Evolutionary conservation across 2,113 vertebrate genomes (phyloP), one percentile per base, ranked within the genome.

Genomic region (Embiotoca jacksoni): DNA sequence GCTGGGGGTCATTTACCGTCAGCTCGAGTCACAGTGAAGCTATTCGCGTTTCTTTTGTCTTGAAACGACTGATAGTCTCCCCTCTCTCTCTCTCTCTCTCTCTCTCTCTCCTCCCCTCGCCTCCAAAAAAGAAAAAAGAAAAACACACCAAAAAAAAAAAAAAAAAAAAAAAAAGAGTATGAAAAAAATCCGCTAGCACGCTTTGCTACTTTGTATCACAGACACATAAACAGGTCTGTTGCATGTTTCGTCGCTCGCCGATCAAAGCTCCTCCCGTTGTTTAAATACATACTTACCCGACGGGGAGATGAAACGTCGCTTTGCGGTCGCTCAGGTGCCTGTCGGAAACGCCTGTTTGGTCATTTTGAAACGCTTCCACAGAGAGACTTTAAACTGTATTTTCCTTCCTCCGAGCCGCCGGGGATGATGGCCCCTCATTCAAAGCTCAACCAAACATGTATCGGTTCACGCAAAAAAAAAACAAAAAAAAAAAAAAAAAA

Each of bases 161-260:
- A 63, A 52, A 63, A 4, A 11, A 55, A 31, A 54, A 39, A 30
- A 79, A 62, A 53, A 55, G 77, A 79, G 72, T 68, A 33, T 7
- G 66, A 86, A 78, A 81, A 23, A 88, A 90, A 87, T 73, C 78
- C 86, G 91, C 92, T 93, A 93, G 90, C 91, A 90, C 78, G 78
- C 90, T 88, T 7, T 81, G 93, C 92, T 94, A 94, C 91, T 95
- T 92, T 91, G 89, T 93, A 89, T 87, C 88, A 93, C 88, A 93
- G 92, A 94, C 92, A 93, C 93, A 93, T 90, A 93, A 94, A 93
- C 92, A 92, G 84, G 72, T 91, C 90, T 79, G 87, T 70, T 91
- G 80, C 85, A 84, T 81, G 85, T 80, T 89, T 81, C 66, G 54
- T 80, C 63, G 57, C 72, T 31, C 16, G 62, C 60, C 69, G 68